A percentile compares a stretch with the other conserved stretches of the same genome.
phyloP scores from a whole-genome alignment of 2,797 vertebrate genomes.

The Yasuhikotakia modesta region DNA sequence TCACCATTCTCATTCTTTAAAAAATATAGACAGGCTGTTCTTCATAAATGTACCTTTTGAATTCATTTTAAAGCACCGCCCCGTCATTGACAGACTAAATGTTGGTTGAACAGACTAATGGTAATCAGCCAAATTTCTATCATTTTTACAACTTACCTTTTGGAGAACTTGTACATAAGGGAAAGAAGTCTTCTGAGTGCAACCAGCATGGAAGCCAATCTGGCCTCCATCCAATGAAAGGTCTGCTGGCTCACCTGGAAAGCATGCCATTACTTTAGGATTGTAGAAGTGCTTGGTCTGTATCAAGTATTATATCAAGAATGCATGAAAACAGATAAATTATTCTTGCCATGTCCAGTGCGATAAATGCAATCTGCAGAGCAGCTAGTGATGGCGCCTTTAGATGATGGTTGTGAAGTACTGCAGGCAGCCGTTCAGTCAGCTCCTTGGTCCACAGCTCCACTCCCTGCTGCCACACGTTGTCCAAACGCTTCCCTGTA shows the following conservation, averaged over 20 bases:
- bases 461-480: constrained; percentile 74
- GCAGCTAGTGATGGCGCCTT: constrained; percentile 68
- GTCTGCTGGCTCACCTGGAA: constrained; percentile 75
- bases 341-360: constrained; percentile 79
- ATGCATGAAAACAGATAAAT: background rate
- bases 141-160: constrained; percentile 74
- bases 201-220: constrained; percentile 72
- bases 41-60: too few relatives aligned
- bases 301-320: background rate
- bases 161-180: constrained; percentile 77
- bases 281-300: background rate
- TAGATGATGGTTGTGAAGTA: constrained; percentile 75
- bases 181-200: constrained; percentile 77
- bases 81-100: background rate
- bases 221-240: constrained; percentile 78
- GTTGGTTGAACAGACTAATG: too few relatives aligned
- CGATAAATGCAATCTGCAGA: constrained; percentile 60
- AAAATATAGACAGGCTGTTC: too few relatives aligned
- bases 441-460: constrained; percentile 67
- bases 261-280: constrained; percentile 7
- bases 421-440: constrained; percentile 69
- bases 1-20: too few relatives aligned
- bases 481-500: constrained; percentile 75
- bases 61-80: too few relatives aligned
- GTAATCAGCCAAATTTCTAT: background rate